Evolutionary conservation across 2,113 vertebrate species (phyloP).

Genomic region (Elephas maximus): DNA sequence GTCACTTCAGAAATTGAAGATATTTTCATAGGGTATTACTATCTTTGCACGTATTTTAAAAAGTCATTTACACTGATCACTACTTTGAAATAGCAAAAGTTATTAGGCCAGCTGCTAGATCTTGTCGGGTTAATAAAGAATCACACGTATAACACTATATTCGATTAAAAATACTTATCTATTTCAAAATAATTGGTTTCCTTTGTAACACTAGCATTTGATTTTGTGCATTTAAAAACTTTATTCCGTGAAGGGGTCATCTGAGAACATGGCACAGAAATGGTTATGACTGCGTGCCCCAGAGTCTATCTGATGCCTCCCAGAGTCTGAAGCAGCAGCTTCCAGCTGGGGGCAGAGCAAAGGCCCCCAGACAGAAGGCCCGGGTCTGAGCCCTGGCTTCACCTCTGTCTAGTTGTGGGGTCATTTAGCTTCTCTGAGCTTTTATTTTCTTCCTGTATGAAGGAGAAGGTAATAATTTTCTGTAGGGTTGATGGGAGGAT

Average conservation of each 20-base stretch:
- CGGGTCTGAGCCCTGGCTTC: not conserved
- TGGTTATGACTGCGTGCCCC: not conserved
- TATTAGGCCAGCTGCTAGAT: conserved; percentile 49
- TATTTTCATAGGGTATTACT: conserved; percentile 18
- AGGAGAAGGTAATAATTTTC: not conserved
- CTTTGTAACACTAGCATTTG: conserved; percentile 49
- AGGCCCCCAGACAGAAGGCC: not conserved
- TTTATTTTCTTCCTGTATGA: not conserved
- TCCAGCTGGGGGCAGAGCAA: not conserved
- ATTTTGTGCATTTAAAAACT: conserved; percentile 59
- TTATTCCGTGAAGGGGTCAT: not conserved
- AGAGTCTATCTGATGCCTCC: not conserved
- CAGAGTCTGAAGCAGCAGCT: not conserved
- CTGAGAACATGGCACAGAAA: not conserved
- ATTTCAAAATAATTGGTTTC: conserved; percentile 58
- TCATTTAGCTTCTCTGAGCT: conserved; percentile 15
- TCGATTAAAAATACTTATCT: conserved; percentile 69
- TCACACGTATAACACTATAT: not conserved
- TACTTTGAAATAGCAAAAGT: conserved; percentile 65
- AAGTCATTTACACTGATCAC: conserved; percentile 13
- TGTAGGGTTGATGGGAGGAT: not conserved
- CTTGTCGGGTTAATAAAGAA: conserved; percentile 63
- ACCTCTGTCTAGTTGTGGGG: not conserved
- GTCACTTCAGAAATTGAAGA: conserved; percentile 22
- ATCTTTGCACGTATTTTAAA: not conserved